A percentile compares a stretch with the other conserved stretches of the same genome.
Conservation (phyloP, 2,797 vertebrate species). For the Monodelphis domestica region DNA sequence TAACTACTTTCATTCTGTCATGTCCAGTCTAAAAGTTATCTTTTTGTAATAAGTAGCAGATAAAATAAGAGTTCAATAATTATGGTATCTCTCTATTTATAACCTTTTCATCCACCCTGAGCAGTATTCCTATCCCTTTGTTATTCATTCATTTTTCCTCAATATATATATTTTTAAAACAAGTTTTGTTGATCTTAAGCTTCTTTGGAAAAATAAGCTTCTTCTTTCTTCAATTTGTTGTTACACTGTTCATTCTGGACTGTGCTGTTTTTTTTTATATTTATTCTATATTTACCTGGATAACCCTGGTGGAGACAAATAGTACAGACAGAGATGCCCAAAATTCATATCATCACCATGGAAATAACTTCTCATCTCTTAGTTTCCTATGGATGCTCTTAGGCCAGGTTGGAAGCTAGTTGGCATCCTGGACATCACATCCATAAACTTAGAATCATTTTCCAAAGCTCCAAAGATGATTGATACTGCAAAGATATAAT, state of each 20-base stretch:
- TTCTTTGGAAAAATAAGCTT: neutral
- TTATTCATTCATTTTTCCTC: neutral
- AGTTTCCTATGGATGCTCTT: neutral
- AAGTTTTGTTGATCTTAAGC: neutral
- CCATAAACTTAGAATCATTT: neutral
- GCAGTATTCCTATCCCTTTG: neutral
- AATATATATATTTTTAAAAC: neutral
- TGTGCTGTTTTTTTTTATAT: neutral
- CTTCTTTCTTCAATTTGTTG: neutral
- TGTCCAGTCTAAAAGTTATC: neutral
- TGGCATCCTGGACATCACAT: neutral
- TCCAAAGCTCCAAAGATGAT: neutral
- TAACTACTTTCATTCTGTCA: neutral
- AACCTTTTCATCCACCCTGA: neutral
- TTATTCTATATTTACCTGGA: neutral
- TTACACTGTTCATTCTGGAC: neutral
- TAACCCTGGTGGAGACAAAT: neutral
- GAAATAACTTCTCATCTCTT: neutral
- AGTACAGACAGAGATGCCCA: neutral
- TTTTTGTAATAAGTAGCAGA: neutral
- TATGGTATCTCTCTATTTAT: neutral
- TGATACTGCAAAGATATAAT: neutral
- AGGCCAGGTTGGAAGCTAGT: neutral
- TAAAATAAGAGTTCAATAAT: neutral
- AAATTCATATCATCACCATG: neutral